A percentile compares a stretch with the other conserved stretches of the same genome.
Evolutionary conservation across 2,888 invertebrate genomes (phyloP).

Genomic region (Lathronympha strigana): DNA sequence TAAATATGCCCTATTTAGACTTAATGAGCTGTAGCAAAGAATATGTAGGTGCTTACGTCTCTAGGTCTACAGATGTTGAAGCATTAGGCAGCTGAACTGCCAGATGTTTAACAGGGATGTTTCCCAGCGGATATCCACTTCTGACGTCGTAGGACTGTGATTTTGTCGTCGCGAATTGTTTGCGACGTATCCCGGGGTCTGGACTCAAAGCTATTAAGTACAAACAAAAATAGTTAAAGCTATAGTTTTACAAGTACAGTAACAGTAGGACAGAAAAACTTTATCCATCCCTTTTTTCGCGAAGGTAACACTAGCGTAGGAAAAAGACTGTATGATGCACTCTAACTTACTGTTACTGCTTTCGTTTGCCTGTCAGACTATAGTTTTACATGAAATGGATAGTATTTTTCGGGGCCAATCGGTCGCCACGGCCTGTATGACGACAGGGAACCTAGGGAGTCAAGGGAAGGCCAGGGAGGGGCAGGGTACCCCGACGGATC

Average conservation of each 20-base stretch:
- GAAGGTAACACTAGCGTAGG: too few species aligned
- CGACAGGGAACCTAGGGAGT: too few species aligned
- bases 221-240: background rate
- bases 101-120: slow-evolving; percentile 67
- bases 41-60: slow-evolving; percentile 53
- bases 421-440: too few species aligned
- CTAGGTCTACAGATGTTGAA: slow-evolving; percentile 50
- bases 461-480: too few species aligned
- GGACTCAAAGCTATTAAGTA: slow-evolving; percentile 60
- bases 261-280: background rate
- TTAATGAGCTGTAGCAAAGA: background rate
- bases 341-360: too few species aligned
- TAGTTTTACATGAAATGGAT: too few species aligned
- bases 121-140: slow-evolving; percentile 48
- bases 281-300: too few species aligned
- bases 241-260: background rate
- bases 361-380: too few species aligned
- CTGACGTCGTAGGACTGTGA: slow-evolving; percentile 61
- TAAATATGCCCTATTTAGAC: too few species aligned
- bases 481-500: too few species aligned
- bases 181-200: slow-evolving; percentile 54
- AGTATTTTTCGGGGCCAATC: too few species aligned
- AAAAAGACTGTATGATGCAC: too few species aligned
- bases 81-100: slow-evolving; percentile 67
- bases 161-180: slow-evolving; percentile 54